Percentiles rank a stretch among this genome's conserved stretches.
These are phyloP conservation scores for Dryobota labecula DNA, from an alignment of 2,888 invertebrate genomes.

Conservation along the genomic window DNA sequence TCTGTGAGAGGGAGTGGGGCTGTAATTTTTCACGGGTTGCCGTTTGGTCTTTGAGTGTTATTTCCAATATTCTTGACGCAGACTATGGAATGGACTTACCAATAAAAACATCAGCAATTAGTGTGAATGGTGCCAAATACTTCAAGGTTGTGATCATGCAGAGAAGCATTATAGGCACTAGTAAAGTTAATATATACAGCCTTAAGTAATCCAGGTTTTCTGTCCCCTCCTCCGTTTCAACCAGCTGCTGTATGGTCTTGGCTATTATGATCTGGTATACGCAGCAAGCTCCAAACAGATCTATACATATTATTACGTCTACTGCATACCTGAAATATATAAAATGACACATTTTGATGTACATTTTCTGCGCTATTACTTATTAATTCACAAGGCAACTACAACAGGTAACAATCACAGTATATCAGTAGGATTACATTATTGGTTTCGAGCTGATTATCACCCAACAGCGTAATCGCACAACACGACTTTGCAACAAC, in stretches of 20 bases:
- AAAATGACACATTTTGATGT: neutral
- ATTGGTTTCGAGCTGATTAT: too few relatives aligned
- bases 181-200: conserved; percentile 78
- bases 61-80: too few relatives aligned
- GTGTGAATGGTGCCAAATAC: conserved; percentile 84
- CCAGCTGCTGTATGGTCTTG: conserved; percentile 82
- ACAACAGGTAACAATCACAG: too few relatives aligned
- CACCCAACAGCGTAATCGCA: too few relatives aligned
- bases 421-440: too few relatives aligned
- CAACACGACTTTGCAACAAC: too few relatives aligned
- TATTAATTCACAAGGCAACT: too few relatives aligned
- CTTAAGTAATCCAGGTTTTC: conserved; percentile 74
- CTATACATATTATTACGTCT: conserved; percentile 82
- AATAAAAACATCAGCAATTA: conserved; percentile 84
- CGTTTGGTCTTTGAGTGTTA: neutral
- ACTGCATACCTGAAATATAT: conserved; percentile 71
- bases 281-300: conserved; percentile 86
- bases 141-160: conserved; percentile 87
- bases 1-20: too few relatives aligned
- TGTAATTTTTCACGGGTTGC: too few relatives aligned
- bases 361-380: too few relatives aligned
- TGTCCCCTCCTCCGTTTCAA: conserved; percentile 66
- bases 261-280: conserved; percentile 87
- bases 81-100: conserved; percentile 70
- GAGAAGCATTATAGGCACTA: conserved; percentile 82